Base-by-base conservation (phyloP, 2,888 invertebrate genomes). In the Melanargia galathea region DNA sequence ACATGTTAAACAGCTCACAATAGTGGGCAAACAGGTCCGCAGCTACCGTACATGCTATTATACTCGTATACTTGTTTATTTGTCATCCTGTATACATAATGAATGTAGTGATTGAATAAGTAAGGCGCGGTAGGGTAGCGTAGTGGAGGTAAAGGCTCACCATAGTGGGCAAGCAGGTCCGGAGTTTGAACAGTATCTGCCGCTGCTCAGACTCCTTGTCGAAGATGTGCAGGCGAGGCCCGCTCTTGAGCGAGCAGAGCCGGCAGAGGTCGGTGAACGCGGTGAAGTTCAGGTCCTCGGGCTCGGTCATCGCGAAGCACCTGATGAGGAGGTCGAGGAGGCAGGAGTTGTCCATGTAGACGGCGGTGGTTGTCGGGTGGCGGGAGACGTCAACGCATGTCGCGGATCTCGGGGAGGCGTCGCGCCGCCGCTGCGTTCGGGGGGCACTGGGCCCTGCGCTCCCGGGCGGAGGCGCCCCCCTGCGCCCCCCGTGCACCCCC, bases 121-220 rank as follows among this genome's bases (percentile, higher is more conserved):
- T 52, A 43, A 49, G 43, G 43, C 55, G 40, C 60, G 60, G 35
- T 59, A 33, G 48, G 40, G 54, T n/a, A 56, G 35, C 62, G 58
- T 66, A 69, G 65, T 64, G 40, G 24, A 54, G n/a, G 35, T 49
- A 35, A 65, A 69, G 66, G 65, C 69, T 94, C 84, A 94, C 94
- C 92, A 93, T 93, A 81, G 93, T 92, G 65, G 94, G 94, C 80
- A 95, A 89, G 77, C 94, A 93, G 74, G 94, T 93, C 77, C 94
- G 92, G 78, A 95, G 92, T 81, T 95, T 95, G 81, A 94, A 94
- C 64, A 94, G 88, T 71, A 95, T 88, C 85, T 95, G 94, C 73
- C 94, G 89, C 81, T 94, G 94, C 80, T 95, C 95, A 59, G 94
- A 93, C 81, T 94, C 94, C 81, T 94, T 94, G 79, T 94, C 95